These are phyloP conservation scores for Crotalus tigris DNA, from an alignment of 2,113 vertebrate genomes.

Conservation along the genomic window DNA sequence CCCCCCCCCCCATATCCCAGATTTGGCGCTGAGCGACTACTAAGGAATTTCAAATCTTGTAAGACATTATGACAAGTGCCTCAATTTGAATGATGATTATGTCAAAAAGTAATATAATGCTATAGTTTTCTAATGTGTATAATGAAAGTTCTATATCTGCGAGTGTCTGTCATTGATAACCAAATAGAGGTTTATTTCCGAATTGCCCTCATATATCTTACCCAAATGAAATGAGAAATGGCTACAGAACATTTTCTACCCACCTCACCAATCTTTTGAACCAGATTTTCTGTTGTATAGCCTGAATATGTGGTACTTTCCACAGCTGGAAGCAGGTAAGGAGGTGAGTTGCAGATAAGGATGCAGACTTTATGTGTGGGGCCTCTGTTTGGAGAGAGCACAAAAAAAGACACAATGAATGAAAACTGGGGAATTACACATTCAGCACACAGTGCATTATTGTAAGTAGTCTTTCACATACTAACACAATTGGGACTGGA, in stretches of 20 bases:
- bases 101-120: too few species aligned
- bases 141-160: too few species aligned
- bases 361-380: constrained; percentile 91
- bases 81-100: too few species aligned
- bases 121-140: too few species aligned
- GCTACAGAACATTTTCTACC: constrained; percentile 37
- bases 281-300: constrained; percentile 84
- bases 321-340: constrained; percentile 87
- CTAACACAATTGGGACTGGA: not conserved
- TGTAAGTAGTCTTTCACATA: not conserved
- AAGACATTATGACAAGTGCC: too few species aligned
- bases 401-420: not conserved
- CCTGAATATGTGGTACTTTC: constrained; percentile 91
- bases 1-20: too few species aligned
- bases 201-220: not conserved
- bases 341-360: constrained; percentile 89
- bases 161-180: too few species aligned
- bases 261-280: constrained; percentile 90
- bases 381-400: constrained; percentile 67
- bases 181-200: too few species aligned
- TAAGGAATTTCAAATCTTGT: too few species aligned
- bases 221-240: not conserved
- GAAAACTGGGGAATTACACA: not conserved
- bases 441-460: not conserved
- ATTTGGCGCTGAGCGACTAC: too few species aligned